phyloP scores from a whole-genome alignment of 2,888 invertebrate genomes.

The Cactoblastis cactorum region DNA sequence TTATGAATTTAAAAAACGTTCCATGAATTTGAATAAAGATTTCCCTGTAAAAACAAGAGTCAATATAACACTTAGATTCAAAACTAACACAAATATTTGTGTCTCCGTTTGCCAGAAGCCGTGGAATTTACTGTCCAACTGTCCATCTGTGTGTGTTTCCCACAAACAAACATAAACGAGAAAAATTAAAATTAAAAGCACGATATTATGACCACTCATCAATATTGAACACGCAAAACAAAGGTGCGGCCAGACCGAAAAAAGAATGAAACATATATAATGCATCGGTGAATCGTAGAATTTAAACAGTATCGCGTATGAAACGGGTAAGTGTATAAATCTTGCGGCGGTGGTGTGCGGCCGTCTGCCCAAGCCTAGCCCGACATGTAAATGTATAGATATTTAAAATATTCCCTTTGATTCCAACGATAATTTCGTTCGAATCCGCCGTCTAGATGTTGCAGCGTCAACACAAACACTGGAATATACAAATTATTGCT shows the following conservation, averaged over 20 bases:
- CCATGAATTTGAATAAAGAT: conserved; percentile 8
- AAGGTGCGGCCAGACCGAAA: conserved; percentile 60
- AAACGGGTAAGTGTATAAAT: conserved; percentile 55
- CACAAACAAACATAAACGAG: conserved; percentile 8
- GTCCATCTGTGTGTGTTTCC: conserved; percentile 9
- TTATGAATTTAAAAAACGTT: neutral
- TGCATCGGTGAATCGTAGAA: conserved; percentile 66
- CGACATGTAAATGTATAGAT: conserved; percentile 61
- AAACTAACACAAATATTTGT: conserved; percentile 14
- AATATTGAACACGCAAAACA: conserved; percentile 55
- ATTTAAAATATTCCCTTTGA: conserved; percentile 80
- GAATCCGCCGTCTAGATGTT: conserved; percentile 38
- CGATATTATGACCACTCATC: conserved; percentile 25
- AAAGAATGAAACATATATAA: conserved; percentile 61
- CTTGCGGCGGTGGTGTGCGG: conserved; percentile 60
- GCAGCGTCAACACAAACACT: conserved; percentile 51
- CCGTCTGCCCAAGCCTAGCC: conserved; percentile 61
- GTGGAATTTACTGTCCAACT: conserved; percentile 5
- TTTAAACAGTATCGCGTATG: conserved; percentile 57
- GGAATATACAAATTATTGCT: neutral
- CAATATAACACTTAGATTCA: conserved; percentile 12
- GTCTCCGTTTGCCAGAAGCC: conserved; percentile 13
- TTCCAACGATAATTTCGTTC: conserved; percentile 75
- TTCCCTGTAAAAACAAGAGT: conserved; percentile 2
- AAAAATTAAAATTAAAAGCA: conserved; percentile 14